Conservation (phyloP, 2,113 vertebrate genomes). For the Nerophis ophidion region DNA sequence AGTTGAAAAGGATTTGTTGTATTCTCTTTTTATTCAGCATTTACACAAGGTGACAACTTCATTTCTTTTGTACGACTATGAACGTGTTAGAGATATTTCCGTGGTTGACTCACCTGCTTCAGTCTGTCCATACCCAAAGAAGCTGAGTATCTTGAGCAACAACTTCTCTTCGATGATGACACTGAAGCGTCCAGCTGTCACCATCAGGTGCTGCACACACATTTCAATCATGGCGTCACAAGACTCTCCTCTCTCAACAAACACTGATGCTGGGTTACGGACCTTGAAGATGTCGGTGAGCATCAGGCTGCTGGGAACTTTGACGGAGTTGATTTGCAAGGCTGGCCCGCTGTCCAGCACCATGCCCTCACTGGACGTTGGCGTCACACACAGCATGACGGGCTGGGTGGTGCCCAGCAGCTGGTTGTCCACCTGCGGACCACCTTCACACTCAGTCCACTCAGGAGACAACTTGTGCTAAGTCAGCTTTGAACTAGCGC, state of each 20-base stretch:
- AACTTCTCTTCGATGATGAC: slow-evolving; percentile 96
- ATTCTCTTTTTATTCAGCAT: neutral
- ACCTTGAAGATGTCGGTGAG: slow-evolving; percentile 97
- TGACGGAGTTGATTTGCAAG: slow-evolving; percentile 88
- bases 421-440: slow-evolving; percentile 89
- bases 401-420: slow-evolving; percentile 88
- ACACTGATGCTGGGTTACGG: slow-evolving; percentile 12
- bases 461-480: too few relatives aligned
- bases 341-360: slow-evolving; percentile 76
- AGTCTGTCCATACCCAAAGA: slow-evolving; percentile 85
- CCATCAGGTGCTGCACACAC: slow-evolving; percentile 84
- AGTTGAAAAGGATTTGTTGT: too few relatives aligned
- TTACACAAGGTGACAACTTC: too few relatives aligned
- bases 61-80: neutral
- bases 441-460: slow-evolving; percentile 2
- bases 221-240: slow-evolving; percentile 8
- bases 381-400: slow-evolving; percentile 86
- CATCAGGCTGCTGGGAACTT: slow-evolving; percentile 85
- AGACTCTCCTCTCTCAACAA: neutral
- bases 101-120: slow-evolving; percentile 75
- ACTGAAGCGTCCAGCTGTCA: slow-evolving; percentile 86
- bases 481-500: too few relatives aligned
- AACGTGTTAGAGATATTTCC: neutral
- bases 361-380: slow-evolving; percentile 73
- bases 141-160: slow-evolving; percentile 87